These are phyloP conservation scores for Nipponia nippon DNA, from an alignment of 2,113 vertebrate genomes.

Conservation along the genomic window DNA sequence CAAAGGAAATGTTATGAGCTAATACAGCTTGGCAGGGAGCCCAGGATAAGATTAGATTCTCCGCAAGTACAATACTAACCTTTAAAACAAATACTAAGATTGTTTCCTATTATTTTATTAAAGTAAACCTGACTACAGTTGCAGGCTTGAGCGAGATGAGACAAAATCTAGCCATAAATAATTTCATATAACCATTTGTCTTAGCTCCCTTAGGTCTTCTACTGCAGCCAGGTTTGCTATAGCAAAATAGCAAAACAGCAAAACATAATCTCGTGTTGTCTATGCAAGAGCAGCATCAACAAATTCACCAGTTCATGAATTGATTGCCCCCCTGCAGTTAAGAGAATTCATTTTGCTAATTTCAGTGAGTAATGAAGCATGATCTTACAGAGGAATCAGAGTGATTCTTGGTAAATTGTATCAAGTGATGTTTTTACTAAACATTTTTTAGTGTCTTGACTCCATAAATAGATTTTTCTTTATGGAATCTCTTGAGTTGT, in stretches of 20 bases:
- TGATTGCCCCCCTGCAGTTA: background rate
- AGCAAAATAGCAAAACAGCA: background rate
- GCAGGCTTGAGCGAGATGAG: background rate
- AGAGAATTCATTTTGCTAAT: background rate
- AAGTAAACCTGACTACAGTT: background rate
- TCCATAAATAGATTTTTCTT: background rate
- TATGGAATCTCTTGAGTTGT: accelerated
- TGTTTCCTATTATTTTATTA: background rate
- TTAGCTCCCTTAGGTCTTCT: background rate
- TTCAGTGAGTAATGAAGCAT: background rate
- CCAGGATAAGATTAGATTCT: background rate
- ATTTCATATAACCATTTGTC: background rate
- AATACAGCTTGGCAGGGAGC: background rate
- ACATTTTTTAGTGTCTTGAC: background rate
- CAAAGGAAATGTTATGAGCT: background rate
- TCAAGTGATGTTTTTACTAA: background rate
- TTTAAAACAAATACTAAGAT: background rate
- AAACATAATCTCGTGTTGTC: background rate
- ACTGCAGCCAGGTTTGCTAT: background rate
- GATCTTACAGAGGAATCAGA: background rate
- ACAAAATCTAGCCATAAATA: constrained; percentile 3
- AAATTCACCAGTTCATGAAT: background rate
- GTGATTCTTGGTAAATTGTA: background rate
- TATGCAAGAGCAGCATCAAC: background rate
- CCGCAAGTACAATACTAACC: background rate